phyloP scores from a whole-genome alignment of 2,888 invertebrate species.

The Calameuta pallipes region DNA sequence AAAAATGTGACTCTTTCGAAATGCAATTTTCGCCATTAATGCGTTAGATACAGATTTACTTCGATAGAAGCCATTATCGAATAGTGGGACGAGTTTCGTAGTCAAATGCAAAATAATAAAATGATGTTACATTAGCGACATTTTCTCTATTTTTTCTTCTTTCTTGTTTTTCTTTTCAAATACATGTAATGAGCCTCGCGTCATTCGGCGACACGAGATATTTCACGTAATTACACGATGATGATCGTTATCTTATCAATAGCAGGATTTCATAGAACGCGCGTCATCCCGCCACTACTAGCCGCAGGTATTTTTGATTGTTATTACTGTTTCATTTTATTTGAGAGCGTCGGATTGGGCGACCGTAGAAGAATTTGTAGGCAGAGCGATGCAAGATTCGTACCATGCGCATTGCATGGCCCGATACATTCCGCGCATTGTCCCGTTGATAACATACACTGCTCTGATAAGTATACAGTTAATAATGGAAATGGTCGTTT shows the following conservation, averaged over 20 bases:
- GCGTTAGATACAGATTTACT: neutral
- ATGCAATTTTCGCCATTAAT: neutral
- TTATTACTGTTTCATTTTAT: neutral
- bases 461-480: neutral
- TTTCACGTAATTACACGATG: neutral
- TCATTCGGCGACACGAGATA: neutral
- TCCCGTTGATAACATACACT: neutral
- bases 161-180: neutral
- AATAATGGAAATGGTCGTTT: neutral
- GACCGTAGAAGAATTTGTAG: neutral
- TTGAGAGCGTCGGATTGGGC: neutral
- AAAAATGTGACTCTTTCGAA: neutral
- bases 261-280: neutral
- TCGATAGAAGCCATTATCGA: neutral
- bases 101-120: neutral
- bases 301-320: neutral
- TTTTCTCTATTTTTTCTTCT: neutral
- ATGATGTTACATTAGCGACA: neutral
- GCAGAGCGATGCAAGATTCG: neutral
- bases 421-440: too few relatives aligned
- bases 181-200: neutral
- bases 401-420: too few relatives aligned
- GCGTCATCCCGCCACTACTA: neutral
- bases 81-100: neutral
- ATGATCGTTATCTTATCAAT: neutral